Percentiles rank a stretch among this genome's conserved stretches.
Evolutionary conservation across 2,888 invertebrate genomes (phyloP).

Genomic region (Lepidocyrtoides sp.): DNA sequence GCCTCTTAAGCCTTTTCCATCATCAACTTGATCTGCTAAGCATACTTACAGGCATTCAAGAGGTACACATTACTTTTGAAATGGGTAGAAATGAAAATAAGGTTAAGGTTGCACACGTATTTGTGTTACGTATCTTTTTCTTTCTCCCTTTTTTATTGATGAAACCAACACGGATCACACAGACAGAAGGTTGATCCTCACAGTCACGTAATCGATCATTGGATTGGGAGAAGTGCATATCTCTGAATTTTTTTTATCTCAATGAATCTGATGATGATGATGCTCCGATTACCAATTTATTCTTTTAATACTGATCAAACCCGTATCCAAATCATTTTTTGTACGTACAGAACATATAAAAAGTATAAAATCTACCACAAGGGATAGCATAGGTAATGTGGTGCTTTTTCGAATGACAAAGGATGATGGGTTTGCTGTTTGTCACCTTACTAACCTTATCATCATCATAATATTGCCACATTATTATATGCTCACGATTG

Average conservation of each 20-base stretch:
- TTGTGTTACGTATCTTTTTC: background rate
- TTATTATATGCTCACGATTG: background rate
- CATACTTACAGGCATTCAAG: slow-evolving; percentile 15
- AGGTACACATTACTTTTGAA: background rate
- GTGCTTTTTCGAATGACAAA: background rate
- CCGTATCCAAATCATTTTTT: background rate
- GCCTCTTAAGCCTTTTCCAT: slow-evolving; percentile 66
- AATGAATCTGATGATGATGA: background rate
- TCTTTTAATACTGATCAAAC: slow-evolving; percentile 1
- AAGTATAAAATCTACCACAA: too few species aligned
- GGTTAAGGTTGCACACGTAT: slow-evolving; percentile 11
- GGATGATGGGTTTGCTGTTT: background rate
- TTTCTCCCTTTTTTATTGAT: slow-evolving; percentile 13
- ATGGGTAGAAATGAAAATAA: background rate
- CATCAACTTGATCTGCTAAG: slow-evolving; percentile 72
- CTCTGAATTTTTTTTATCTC: slow-evolving; percentile 3
- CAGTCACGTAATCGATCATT: slow-evolving; percentile 40
- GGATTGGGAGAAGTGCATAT: slow-evolving; percentile 8
- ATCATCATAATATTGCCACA: background rate
- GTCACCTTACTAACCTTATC: background rate
- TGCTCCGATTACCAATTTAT: slow-evolving; percentile 12
- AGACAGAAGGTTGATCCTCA: background rate
- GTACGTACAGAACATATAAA: background rate
- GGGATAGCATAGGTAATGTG: background rate
- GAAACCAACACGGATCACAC: slow-evolving; percentile 33